A percentile compares a stretch with the other conserved stretches of the same genome.
Evolutionary conservation across 1,140 invertebrate species (phyloP).

Genomic region (Hycleus phaleratus): DNA sequence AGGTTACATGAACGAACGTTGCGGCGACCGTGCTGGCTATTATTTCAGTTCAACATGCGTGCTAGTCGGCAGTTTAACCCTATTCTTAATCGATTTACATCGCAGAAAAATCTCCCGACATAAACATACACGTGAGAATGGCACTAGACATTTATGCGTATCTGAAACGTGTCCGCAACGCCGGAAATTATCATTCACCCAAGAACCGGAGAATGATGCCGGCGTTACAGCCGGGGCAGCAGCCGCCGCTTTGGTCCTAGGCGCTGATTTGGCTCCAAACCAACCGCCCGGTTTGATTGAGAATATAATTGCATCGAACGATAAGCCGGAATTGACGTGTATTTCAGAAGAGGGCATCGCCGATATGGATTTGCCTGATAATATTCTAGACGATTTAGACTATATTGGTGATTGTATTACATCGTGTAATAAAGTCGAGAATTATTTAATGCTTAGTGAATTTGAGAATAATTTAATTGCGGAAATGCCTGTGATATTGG

Average conservation of each 20-base stretch:
- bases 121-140: constrained; percentile 57
- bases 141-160: constrained; percentile 48
- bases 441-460: constrained; percentile 79
- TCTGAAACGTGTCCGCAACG: constrained; percentile 50
- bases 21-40: constrained; percentile 67
- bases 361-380: constrained; percentile 75
- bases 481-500: constrained; percentile 63
- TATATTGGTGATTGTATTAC: constrained; percentile 80
- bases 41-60: constrained; percentile 75
- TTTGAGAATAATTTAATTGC: constrained; percentile 80
- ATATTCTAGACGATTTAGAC: constrained; percentile 71
- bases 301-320: constrained; percentile 34
- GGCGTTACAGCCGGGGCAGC: constrained; percentile 39
- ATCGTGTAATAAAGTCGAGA: constrained; percentile 82
- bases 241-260: constrained; percentile 46
- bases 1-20: constrained; percentile 73
- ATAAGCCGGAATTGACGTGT: constrained; percentile 71
- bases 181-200: constrained; percentile 50
- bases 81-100: constrained; percentile 75
- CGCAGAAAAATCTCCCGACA: constrained; percentile 57
- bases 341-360: constrained; percentile 81
- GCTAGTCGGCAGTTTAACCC: constrained; percentile 62
- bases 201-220: constrained; percentile 50
- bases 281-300: constrained; percentile 31
- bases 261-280: constrained; percentile 44